phyloP scores from a whole-genome alignment of 2,797 vertebrate species.

The Luscinia megarhynchos region DNA sequence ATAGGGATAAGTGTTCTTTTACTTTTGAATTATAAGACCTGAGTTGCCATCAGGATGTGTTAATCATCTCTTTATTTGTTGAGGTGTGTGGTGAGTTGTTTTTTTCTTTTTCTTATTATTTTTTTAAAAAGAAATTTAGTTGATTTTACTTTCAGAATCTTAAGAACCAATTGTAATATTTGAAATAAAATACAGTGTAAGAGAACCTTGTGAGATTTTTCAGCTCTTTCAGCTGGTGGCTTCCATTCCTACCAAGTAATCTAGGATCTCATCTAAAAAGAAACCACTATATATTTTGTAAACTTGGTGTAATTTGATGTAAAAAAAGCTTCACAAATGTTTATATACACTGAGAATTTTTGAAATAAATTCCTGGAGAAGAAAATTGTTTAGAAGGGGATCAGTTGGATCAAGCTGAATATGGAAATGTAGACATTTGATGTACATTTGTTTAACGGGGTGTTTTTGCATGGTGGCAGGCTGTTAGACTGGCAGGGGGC shows the following conservation, averaged over 20 bases:
- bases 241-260: neutral
- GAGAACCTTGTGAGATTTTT: neutral
- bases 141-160: neutral
- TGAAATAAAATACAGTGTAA: neutral
- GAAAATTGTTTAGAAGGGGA: neutral
- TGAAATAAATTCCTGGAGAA: neutral
- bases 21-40: fast-evolving
- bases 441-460: neutral
- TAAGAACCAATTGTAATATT: neutral
- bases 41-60: neutral
- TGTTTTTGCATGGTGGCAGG: neutral
- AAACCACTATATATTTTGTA: neutral
- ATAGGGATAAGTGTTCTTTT: neutral
- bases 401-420: neutral
- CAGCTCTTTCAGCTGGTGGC: neutral
- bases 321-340: neutral
- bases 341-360: neutral
- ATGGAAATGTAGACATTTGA: neutral
- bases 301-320: neutral
- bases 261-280: neutral
- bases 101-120: neutral
- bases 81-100: neutral
- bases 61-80: neutral
- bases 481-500: neutral
- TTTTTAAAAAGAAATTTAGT: neutral